These are phyloP conservation scores for Panorpa germanica DNA, from an alignment of 2,888 invertebrate genomes.

Conservation along the genomic window DNA sequence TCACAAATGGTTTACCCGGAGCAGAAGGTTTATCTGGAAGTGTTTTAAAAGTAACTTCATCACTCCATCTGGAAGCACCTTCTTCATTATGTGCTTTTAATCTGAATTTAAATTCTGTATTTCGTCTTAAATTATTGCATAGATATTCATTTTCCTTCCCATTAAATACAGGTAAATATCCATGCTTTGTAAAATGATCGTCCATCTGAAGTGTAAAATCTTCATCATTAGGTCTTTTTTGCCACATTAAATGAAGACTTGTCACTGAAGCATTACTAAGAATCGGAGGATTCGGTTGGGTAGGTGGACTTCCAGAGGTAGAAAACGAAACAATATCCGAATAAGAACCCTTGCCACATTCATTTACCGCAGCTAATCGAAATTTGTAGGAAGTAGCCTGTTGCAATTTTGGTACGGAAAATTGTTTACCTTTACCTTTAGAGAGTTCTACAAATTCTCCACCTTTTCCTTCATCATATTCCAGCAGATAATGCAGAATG, in stretches of 20 bases:
- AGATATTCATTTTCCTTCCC: constrained; percentile 51
- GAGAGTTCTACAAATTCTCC: constrained; percentile 53
- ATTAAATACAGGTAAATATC: constrained; percentile 61
- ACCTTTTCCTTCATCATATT: constrained; percentile 52
- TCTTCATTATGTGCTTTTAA: constrained; percentile 67
- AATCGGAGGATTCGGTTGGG: constrained; percentile 57
- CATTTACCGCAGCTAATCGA: constrained; percentile 67
- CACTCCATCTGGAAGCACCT: constrained; percentile 67
- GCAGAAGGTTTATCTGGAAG: constrained; percentile 58
- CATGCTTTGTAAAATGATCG: constrained; percentile 44
- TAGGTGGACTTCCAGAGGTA: constrained; percentile 65
- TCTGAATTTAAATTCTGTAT: constrained; percentile 66
- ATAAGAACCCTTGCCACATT: constrained; percentile 54
- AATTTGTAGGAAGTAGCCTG: constrained; percentile 67
- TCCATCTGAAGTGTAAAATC: constrained; percentile 74
- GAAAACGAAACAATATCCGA: constrained; percentile 46
- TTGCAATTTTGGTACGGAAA: constrained; percentile 52
- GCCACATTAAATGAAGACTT: constrained; percentile 54
- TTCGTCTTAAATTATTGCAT: constrained; percentile 48
- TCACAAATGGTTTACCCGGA: constrained; percentile 57
- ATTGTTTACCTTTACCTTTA: constrained; percentile 54
- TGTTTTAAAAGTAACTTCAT: constrained; percentile 59
- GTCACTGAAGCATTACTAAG: constrained; percentile 41
- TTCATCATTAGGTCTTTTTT: constrained; percentile 52
- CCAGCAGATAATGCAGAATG: constrained; percentile 55